These are phyloP conservation scores for Pipistrellus kuhlii DNA, from an alignment of 2,797 vertebrate species.

Conservation along the genomic window DNA sequence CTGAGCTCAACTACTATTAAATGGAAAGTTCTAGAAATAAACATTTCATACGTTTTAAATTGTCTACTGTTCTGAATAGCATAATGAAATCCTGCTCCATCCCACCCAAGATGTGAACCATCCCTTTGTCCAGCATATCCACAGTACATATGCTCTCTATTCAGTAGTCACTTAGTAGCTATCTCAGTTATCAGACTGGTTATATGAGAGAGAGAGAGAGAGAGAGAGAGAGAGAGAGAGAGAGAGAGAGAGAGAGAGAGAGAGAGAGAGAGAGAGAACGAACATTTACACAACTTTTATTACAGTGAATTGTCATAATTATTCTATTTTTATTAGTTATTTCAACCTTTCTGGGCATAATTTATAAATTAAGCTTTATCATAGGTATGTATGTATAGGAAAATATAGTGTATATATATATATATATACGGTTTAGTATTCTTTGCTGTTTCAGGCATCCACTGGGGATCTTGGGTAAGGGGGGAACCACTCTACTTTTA, in stretches of 20 bases:
- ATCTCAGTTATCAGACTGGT: not conserved
- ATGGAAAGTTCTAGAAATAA: not conserved
- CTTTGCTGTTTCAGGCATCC: not conserved
- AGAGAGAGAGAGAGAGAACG: too few relatives aligned
- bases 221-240: too few relatives aligned
- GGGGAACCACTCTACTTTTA: not conserved
- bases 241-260: too few relatives aligned
- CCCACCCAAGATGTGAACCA: not conserved
- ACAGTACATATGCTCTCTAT: not conserved
- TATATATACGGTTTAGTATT: not conserved
- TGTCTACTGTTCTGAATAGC: not conserved
- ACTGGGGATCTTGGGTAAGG: not conserved
- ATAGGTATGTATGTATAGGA: not conserved
- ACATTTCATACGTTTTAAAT: not conserved
- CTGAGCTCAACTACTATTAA: not conserved
- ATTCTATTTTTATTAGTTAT: not conserved
- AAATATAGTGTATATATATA: too few relatives aligned
- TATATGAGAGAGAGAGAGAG: not conserved
- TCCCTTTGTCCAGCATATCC: not conserved
- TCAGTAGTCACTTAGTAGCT: not conserved
- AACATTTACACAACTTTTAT: not conserved
- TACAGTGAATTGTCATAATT: not conserved
- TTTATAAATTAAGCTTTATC: not conserved
- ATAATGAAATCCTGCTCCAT: not conserved
- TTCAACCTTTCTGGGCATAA: not conserved